Base-by-base conservation (phyloP, 2,888 invertebrate species). In the Pammene fasciana region DNA sequence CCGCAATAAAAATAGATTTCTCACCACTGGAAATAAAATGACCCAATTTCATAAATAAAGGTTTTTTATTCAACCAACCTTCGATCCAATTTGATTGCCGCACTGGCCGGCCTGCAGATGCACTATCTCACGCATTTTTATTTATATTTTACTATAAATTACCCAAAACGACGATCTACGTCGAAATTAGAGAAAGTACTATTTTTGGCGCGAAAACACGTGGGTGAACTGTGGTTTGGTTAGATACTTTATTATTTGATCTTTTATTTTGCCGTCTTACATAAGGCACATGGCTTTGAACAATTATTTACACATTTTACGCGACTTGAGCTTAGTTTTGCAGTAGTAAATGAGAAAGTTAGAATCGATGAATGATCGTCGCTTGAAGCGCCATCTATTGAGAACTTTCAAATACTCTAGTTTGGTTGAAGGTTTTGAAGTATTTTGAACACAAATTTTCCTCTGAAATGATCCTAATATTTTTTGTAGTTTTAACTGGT, bases 71-170 rank as follows among this genome's bases (percentile, higher is more conserved):
- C 14, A 11, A 74, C 77, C 68, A 73, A 97, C 97, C 96, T 97
- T 97, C 73, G 97, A 97, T 77, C 97, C 97, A 83, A 98, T 97
- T 92, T 98, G 97, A 87, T 97, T 97, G 74, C 97, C 97, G 86
- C 97, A 97, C 88, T 97, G 97, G 71, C 97, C 97, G 72, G 96
- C 97, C 88, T 97, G 97, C 74, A 97, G 93, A 90, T 97, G 97
- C 76, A 97, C 97, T 82, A 97, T 97, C 95, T 97, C 97, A 93
- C 97, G 95, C 97, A 97, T 97, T 85, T 84, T 89, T 67, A 73
- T 73, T 74, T 70, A 34, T 74, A 61, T 60, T 73, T 70, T 54
- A 75, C 71, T 74, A 71, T 65, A 73, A 77, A 70, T 74, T 81
- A 80, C 79, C 79, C 75, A 75, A 77, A 74, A 75, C 79, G 75